Base-by-base conservation (phyloP, 2,888 invertebrate genomes). In the Cabera pusaria region DNA sequence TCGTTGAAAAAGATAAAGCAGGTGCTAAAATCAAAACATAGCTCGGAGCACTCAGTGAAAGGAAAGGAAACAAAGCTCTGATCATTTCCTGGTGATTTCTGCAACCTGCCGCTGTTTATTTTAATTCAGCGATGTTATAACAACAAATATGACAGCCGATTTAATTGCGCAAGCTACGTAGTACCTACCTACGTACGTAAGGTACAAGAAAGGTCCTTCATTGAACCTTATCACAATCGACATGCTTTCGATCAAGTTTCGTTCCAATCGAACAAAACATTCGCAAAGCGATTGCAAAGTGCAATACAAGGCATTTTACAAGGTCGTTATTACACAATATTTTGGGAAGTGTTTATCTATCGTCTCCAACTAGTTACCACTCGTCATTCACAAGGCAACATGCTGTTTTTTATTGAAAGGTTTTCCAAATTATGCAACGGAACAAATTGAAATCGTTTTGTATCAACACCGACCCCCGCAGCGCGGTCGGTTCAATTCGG, bases 341-440 rank as follows among this genome's bases (percentile, higher is more conserved):
- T 49, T 72, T 72, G 57, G 72, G 70, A 68, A 67, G 59, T 58
- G 42, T 61, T 72, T 74, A 80, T 78, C 76, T 72, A 52, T 53
- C 68, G 73, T 77, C 73, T 64, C 51, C 45, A 43, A 50, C 46
- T 51, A 18, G 23, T 14, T 37, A 5, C 31, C 9, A 24, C 17
- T 17, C 18, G 17, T 21, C 70, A 66, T 70, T 70, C 66, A 70
- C 54, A 70, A 69, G 68, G 68, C 64, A 75, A 75, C 67, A 74
- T 69, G 72, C 72, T 28, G n/a, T n/a, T 40, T 18, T 34, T 79
- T 76, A 67, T 73, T 64, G 70, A 69, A 73, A 71, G 63, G 70
- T 75, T 80, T 69, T 64, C 72, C 62, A 72, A 76, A 81, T 83
- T 81, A 82, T 80, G 82, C 82, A 84, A 83, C 62, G 54, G 53